These are phyloP conservation scores for Mionectes olivaceus DNA, from an alignment of 2,797 vertebrate species.

Conservation along the genomic window DNA sequence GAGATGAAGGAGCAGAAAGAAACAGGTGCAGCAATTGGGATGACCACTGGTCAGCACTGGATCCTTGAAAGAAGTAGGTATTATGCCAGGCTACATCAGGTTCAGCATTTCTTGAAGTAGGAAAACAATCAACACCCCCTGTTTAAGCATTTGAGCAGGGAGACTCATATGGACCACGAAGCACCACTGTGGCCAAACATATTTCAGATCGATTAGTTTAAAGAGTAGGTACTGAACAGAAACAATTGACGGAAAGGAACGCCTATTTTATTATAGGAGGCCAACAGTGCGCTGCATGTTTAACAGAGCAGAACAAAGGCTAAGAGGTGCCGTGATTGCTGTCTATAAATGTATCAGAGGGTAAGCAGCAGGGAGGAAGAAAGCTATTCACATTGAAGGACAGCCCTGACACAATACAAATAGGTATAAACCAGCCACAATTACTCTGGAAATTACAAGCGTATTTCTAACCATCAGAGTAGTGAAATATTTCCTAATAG, in stretches of 20 bases:
- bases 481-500: neutral
- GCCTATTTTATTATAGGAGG: neutral
- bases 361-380: conserved; percentile 46
- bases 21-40: neutral
- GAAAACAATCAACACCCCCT: neutral
- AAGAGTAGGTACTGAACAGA: neutral
- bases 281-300: neutral
- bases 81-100: neutral
- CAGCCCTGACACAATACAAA: conserved; percentile 21
- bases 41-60: neutral
- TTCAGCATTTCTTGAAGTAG: neutral
- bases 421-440: conserved; percentile 16
- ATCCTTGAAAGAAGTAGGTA: neutral
- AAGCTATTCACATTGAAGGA: conserved; percentile 15
- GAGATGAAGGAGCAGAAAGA: neutral
- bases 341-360: neutral
- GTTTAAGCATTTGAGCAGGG: neutral
- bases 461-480: neutral
- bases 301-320: conserved; percentile 42
- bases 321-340: neutral
- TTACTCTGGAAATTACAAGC: neutral
- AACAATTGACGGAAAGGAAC: neutral
- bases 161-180: fast-evolving
- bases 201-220: neutral
- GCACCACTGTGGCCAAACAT: neutral